Evolutionary conservation across 1,140 invertebrate genomes (phyloP).

Genomic region (Drosophila aff.): DNA sequence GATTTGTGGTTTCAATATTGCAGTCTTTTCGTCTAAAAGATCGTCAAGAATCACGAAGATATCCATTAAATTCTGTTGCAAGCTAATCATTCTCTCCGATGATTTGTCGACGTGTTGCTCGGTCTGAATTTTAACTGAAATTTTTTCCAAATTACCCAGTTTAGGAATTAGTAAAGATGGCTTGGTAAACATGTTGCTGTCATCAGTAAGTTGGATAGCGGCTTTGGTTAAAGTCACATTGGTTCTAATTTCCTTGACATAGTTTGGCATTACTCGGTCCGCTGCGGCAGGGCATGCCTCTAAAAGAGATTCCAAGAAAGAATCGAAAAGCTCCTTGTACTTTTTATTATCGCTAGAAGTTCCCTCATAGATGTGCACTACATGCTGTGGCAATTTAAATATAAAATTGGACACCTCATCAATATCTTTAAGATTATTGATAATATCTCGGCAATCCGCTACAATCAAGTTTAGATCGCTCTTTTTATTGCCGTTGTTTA

Average conservation of each 20-base stretch:
- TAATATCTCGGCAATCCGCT: slow-evolving; percentile 29
- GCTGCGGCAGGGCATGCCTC: slow-evolving; percentile 40
- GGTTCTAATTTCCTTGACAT: slow-evolving; percentile 50
- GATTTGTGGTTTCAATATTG: slow-evolving; percentile 37
- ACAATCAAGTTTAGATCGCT: slow-evolving; percentile 21
- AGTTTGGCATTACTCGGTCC: slow-evolving; percentile 39
- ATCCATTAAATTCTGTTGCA: slow-evolving; percentile 75
- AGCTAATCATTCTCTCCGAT: slow-evolving; percentile 59
- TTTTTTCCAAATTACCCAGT: slow-evolving; percentile 52
- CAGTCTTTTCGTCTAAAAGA: slow-evolving; percentile 47
- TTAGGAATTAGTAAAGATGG: slow-evolving; percentile 64
- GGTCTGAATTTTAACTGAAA: slow-evolving; percentile 47
- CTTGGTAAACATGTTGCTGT: slow-evolving; percentile 57
- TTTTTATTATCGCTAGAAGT: slow-evolving; percentile 18
- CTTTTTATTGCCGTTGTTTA: not conserved
- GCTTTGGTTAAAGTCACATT: slow-evolving; percentile 63
- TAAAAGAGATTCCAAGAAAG: slow-evolving; percentile 55
- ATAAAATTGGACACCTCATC: slow-evolving; percentile 55
- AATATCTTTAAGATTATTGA: slow-evolving; percentile 46
- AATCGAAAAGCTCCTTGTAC: slow-evolving; percentile 44
- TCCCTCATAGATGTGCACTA: slow-evolving; percentile 67
- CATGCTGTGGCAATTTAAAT: slow-evolving; percentile 65
- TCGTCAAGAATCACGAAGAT: slow-evolving; percentile 72
- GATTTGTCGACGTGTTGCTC: slow-evolving; percentile 56
- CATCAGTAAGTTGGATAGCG: slow-evolving; percentile 50